Evolutionary conservation across 2,113 vertebrate species (phyloP), one percentile per base, ranked within the genome.

Genomic region (Galeopterus variegatus): DNA sequence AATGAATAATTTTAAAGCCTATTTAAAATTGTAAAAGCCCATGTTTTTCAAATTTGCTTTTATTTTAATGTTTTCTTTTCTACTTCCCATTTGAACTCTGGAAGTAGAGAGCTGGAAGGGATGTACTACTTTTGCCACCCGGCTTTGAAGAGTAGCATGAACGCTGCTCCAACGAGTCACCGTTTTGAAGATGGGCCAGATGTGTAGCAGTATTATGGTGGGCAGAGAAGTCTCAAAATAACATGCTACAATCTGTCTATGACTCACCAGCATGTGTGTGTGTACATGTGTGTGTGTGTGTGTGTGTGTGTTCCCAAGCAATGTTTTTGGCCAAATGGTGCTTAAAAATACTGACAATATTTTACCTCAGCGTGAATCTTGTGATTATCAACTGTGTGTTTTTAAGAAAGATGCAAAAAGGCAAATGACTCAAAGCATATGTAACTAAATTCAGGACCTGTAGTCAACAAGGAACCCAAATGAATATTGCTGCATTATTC

Each of bases 151-250:
- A 97, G 92, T 8, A 92, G 88, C 96, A 94, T 96, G 94, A 95
- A 77, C 6, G 60, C 50, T 93, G 95, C 75, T 97, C 92, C 79
- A 90, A 7, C 58, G 24, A 98, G 96, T 97, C 96, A 96, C 98
- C 96, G 89, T 95, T 98, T 97, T 94, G 96, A 96, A 0, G 10
- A 98, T 92, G 91, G 87, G 83, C 97, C 97, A 98, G 98, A 98
- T 98, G 92, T 93, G 56, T 96, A 95, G 60, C 45, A 52, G 69
- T 62, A 28, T 92, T 82, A 58, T 75, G 31, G 83, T 93, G 86
- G 95, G 62, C 88, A 93, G 83, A 54, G 67, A 77, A 97, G 75
- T 89, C 94, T 95, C 87, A 79, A 93, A 97, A 95, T 97, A 95
- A 90, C 92, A 86, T 48, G 81, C 88, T 86, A 41, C 36, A 82